These are phyloP conservation scores for Babyrousa celebensis DNA, from an alignment of 2,797 vertebrate genomes.

Conservation along the genomic window DNA sequence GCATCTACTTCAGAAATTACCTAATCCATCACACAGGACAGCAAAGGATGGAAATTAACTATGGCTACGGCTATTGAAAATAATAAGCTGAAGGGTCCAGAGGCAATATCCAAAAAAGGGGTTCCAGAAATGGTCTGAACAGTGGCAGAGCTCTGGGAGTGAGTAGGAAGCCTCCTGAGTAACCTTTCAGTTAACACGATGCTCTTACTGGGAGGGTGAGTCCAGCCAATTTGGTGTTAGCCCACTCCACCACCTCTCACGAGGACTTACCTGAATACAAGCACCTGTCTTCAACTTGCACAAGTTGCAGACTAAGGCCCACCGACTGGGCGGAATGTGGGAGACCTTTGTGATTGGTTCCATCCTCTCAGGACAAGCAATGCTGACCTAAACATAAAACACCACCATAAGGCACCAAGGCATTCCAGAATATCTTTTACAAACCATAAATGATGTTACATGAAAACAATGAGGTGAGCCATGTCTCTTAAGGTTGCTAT, in stretches of 20 bases:
- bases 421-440: conserved; percentile 50
- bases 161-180: not conserved
- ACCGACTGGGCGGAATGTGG: conserved; percentile 98
- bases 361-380: conserved; percentile 99
- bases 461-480: conserved; percentile 58
- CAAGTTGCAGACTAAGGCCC: conserved; percentile 98
- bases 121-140: conserved; percentile 38
- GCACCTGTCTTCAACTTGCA: conserved; percentile 99
- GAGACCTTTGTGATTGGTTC: conserved; percentile 99
- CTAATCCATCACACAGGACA: conserved; percentile 57
- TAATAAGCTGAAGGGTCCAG: not conserved
- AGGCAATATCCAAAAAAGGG: conserved; percentile 7
- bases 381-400: conserved; percentile 95
- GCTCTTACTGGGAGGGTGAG: not conserved
- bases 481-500: conserved; percentile 70
- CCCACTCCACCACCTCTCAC: conserved; percentile 59
- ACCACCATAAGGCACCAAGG: conserved; percentile 67
- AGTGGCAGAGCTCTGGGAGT: conserved; percentile 40
- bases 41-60: conserved; percentile 65
- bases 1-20: conserved; percentile 54
- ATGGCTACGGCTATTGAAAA: conserved; percentile 55
- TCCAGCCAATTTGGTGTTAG: conserved; percentile 2
- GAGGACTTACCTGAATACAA: conserved; percentile 97
- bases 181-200: conserved; percentile 19
- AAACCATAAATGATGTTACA: conserved; percentile 63